Evolutionary conservation across 2,797 vertebrate species (phyloP).

Genomic region (Clarias platycephalus): DNA sequence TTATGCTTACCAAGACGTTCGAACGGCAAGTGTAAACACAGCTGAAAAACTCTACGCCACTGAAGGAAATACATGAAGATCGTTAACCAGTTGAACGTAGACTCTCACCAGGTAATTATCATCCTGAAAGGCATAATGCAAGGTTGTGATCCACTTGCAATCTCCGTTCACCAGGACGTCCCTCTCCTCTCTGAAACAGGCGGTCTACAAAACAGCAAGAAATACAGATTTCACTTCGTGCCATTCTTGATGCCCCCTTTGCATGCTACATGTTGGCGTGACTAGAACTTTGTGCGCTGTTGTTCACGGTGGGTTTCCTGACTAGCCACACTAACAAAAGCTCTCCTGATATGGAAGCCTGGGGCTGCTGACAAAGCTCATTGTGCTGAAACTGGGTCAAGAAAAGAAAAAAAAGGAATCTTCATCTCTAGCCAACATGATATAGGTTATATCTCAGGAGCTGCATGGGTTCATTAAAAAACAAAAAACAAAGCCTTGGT

Average conservation of each 20-base stretch:
- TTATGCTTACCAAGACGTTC: too few species aligned
- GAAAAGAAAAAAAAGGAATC: background rate
- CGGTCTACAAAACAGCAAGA: constrained; percentile 77
- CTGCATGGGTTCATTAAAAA: too few species aligned
- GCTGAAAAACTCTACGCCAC: background rate
- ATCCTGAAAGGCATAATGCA: constrained; percentile 97
- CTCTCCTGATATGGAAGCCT: constrained; percentile 56
- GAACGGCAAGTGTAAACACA: too few species aligned
- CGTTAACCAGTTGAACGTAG: background rate
- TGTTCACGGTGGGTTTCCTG: constrained; percentile 55
- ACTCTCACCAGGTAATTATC: constrained; percentile 91
- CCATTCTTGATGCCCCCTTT: background rate
- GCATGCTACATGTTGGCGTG: background rate
- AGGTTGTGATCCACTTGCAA: constrained; percentile 94
- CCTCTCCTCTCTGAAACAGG: constrained; percentile 94
- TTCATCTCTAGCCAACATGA: background rate
- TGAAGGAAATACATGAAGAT: background rate
- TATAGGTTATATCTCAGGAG: constrained; percentile 5
- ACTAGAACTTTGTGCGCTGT: background rate
- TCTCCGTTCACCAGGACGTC: constrained; percentile 95
- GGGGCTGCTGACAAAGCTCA: constrained; percentile 64
- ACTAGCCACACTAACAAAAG: constrained; percentile 52
- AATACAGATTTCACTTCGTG: background rate
- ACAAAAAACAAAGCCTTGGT: too few species aligned
- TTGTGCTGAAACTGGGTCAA: constrained; percentile 53